Conservation (phyloP, 2,797 vertebrate genomes). For the Mallotus villosus region DNA sequence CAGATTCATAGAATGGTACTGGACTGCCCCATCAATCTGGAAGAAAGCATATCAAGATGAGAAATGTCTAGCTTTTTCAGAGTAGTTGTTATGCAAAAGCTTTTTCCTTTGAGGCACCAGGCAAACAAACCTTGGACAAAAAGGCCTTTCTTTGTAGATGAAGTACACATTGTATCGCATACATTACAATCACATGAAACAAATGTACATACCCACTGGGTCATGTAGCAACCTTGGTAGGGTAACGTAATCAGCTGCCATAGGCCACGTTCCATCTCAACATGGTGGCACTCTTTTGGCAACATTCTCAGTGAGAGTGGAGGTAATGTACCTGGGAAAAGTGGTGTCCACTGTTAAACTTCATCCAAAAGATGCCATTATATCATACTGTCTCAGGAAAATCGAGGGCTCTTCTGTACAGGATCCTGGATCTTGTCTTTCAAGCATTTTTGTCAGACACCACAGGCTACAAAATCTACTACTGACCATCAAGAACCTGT, state of each 20-base stretch:
- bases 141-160: background rate
- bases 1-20: background rate
- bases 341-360: background rate
- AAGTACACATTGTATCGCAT: background rate
- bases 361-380: no score
- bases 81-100: background rate
- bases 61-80: background rate
- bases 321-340: conserved; percentile 4
- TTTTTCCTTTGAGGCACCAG: background rate
- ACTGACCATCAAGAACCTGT: no score
- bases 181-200: no score
- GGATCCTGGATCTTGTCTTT: no score
- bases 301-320: background rate
- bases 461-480: background rate
- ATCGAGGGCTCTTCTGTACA: no score
- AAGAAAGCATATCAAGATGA: background rate
- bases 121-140: background rate
- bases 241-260: background rate
- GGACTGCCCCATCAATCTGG: background rate
- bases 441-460: no score
- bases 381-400: background rate
- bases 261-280: background rate
- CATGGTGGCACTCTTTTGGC: conserved; percentile 1
- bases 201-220: conserved; percentile 1
- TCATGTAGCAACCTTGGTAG: conserved; percentile 7